Evolutionary conservation across 2,888 invertebrate genomes (phyloP).

Genomic region (Nymphalis c-album): DNA sequence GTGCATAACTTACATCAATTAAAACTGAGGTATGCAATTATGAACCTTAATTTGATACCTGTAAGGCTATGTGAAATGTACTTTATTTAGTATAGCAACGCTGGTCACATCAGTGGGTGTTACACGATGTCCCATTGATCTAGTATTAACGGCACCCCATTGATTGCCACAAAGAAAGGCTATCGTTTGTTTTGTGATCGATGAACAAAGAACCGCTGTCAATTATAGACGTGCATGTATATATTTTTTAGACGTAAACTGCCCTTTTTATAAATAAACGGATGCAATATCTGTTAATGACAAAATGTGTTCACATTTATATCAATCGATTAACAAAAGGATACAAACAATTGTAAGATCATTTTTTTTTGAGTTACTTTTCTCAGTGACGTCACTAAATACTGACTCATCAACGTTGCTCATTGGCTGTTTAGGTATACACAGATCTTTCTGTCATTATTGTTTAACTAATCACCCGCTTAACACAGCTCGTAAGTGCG

Average conservation of each 20-base stretch:
- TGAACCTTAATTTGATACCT: slow-evolving; percentile 21
- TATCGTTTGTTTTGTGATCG: slow-evolving; percentile 72
- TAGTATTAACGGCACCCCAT: slow-evolving; percentile 75
- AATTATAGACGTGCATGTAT: slow-evolving; percentile 56
- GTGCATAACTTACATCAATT: slow-evolving; percentile 43
- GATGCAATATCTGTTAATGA: neutral
- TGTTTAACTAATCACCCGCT: too few species aligned
- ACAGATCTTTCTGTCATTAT: too few species aligned
- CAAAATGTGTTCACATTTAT: neutral
- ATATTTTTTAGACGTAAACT: slow-evolving; percentile 32
- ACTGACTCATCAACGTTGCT: too few species aligned
- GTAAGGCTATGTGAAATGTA: slow-evolving; percentile 1
- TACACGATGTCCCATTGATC: slow-evolving; percentile 68
- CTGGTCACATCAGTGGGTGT: slow-evolving; percentile 52
- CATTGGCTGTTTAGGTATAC: too few species aligned
- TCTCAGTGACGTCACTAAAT: too few species aligned
- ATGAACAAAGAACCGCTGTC: slow-evolving; percentile 55
- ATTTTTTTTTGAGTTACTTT: too few species aligned
- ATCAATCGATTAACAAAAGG: too few species aligned
- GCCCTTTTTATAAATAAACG: neutral
- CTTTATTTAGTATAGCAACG: slow-evolving; percentile 9
- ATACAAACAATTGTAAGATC: too few species aligned
- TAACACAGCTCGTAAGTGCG: too few species aligned
- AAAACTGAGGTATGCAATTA: slow-evolving; percentile 32
- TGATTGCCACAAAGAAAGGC: slow-evolving; percentile 70